A percentile compares a stretch with the other conserved stretches of the same genome.
Evolutionary conservation across 2,888 invertebrate species (phyloP).

Genomic region (Aproaerema taeniolella): DNA sequence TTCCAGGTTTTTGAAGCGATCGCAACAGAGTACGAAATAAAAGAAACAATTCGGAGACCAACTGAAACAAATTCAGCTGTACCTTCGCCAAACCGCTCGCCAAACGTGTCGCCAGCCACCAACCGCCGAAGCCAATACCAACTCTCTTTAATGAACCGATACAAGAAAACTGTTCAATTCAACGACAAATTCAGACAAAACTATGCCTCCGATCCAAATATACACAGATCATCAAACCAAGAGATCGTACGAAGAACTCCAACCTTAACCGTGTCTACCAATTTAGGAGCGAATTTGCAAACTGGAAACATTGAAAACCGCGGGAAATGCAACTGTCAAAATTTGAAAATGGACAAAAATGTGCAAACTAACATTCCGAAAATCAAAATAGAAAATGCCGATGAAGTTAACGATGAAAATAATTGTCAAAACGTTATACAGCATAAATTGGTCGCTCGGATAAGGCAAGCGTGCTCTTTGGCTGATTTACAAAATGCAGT

Average conservation of each 20-base stretch:
- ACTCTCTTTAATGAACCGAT: constrained; percentile 52
- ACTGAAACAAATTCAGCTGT: constrained; percentile 43
- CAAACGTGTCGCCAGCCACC: constrained; percentile 45
- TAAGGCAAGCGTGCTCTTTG: constrained; percentile 55
- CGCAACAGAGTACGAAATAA: constrained; percentile 63
- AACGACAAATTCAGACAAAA: constrained; percentile 42
- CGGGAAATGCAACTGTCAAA: constrained; percentile 30
- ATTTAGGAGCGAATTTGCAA: constrained; percentile 25
- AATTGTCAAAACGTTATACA: constrained; percentile 38
- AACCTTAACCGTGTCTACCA: constrained; percentile 20
- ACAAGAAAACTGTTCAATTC: constrained; percentile 44
- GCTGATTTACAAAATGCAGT: constrained; percentile 45
- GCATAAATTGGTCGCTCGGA: constrained; percentile 49
- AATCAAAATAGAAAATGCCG: constrained; percentile 32
- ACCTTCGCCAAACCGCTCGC: constrained; percentile 50
- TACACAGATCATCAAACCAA: constrained; percentile 38
- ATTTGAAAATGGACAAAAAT: constrained; percentile 10
- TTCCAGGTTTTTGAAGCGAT: constrained; percentile 68
- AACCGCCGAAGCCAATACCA: constrained; percentile 55
- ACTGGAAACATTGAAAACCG: constrained; percentile 31
- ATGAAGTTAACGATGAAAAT: constrained; percentile 14
- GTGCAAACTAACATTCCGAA: constrained; percentile 27
- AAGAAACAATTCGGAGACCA: constrained; percentile 37
- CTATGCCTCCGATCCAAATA: constrained; percentile 57
- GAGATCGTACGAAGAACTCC: constrained; percentile 12